phyloP scores from a whole-genome alignment of 92 coral and sea anemone genomes.

The Diadumene lineata region DNA sequence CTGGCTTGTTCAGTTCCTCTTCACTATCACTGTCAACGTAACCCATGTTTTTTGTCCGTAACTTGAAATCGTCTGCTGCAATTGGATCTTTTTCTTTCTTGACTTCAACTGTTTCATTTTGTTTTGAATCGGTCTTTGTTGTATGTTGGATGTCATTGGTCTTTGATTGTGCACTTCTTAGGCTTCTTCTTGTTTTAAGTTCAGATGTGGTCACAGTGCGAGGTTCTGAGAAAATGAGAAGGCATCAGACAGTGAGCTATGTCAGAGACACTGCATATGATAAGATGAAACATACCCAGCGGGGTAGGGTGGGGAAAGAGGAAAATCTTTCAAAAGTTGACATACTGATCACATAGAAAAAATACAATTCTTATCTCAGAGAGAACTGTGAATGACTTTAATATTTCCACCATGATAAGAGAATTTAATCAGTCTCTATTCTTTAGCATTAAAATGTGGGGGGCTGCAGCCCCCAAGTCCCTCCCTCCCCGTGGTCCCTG shows the following conservation, averaged over 20 bases:
- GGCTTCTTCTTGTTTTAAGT: conserved; percentile 62
- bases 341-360: too few relatives aligned
- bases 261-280: neutral
- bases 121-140: neutral
- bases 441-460: too few relatives aligned
- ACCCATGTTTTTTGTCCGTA: neutral
- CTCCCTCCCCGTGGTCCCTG: too few relatives aligned
- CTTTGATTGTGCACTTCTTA: conserved; percentile 66
- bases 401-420: too few relatives aligned
- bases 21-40: conserved; percentile 21
- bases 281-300: too few relatives aligned
- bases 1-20: conserved; percentile 32
- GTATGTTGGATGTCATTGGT: neutral
- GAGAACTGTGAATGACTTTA: too few relatives aligned
- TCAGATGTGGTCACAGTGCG: conserved; percentile 13
- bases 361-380: too few relatives aligned
- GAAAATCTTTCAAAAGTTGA: too few relatives aligned
- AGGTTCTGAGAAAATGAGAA: neutral
- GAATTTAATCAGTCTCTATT: too few relatives aligned
- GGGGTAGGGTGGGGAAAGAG: too few relatives aligned
- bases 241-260: neutral
- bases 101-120: conserved; percentile 3
- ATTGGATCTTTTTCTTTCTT: conserved; percentile 5
- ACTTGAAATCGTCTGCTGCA: neutral
- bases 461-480: too few relatives aligned